Evolutionary conservation across 1,140 invertebrate genomes (phyloP).

Genomic region (Ptiloglossa arizonensis): DNA sequence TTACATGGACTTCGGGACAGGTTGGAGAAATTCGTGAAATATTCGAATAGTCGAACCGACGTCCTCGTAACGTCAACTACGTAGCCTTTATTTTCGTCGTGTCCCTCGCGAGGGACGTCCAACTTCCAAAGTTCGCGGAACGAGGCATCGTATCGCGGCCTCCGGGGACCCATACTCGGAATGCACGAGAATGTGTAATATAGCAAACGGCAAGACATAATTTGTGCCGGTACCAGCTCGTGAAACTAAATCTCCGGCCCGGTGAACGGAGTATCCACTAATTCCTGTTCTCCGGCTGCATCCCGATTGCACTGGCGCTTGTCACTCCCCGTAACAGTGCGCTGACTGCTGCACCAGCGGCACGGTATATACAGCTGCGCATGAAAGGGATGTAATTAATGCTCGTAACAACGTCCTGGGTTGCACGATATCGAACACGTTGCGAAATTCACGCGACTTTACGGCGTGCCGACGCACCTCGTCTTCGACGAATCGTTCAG

Average conservation of each 20-base stretch:
- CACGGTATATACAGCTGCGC: slow-evolving; percentile 7
- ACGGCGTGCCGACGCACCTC: no score
- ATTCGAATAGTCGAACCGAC: no score
- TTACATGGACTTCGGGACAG: no score
- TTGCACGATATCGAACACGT: not conserved
- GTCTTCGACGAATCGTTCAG: no score
- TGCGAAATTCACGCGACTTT: not conserved
- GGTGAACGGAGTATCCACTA: slow-evolving; percentile 29
- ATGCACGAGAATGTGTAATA: not conserved
- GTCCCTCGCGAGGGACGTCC: no score
- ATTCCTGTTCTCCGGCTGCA: slow-evolving; percentile 37
- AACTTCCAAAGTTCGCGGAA: no score
- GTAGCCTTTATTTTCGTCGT: no score
- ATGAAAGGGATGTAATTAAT: slow-evolving; percentile 60
- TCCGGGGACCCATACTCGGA: no score
- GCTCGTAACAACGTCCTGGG: not conserved
- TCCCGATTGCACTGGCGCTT: slow-evolving; percentile 29
- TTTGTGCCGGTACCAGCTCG: slow-evolving; percentile 21
- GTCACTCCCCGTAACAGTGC: slow-evolving; percentile 31
- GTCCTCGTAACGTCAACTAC: no score
- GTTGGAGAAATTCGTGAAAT: no score
- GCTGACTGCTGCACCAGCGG: not conserved
- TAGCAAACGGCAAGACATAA: slow-evolving; percentile 20
- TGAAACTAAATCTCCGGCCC: slow-evolving; percentile 29
- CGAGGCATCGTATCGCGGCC: no score